Percentiles rank a stretch among this genome's conserved stretches.
phyloP scores from a whole-genome alignment of 2,113 vertebrate genomes.

The Maccullochella peelii region DNA sequence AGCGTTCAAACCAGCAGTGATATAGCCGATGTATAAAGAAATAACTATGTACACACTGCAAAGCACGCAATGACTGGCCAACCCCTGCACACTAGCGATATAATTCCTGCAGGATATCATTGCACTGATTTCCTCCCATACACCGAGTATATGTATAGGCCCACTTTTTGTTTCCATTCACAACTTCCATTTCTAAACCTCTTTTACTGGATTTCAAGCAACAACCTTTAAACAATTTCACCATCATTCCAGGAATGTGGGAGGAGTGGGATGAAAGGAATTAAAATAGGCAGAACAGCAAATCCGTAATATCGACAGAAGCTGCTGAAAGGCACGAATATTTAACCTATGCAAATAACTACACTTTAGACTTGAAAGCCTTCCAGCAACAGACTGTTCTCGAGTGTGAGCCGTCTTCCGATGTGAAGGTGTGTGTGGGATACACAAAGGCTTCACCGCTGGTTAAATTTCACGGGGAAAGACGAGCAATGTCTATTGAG shows the following conservation, averaged over 20 bases:
- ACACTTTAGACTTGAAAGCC: slow-evolving; percentile 71
- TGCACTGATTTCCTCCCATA: neutral
- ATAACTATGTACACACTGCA: neutral
- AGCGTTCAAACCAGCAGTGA: neutral
- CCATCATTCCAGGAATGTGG: slow-evolving; percentile 59
- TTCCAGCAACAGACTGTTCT: slow-evolving; percentile 58
- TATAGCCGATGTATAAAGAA: neutral
- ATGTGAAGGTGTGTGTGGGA: slow-evolving; percentile 34
- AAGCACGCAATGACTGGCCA: slow-evolving; percentile 12
- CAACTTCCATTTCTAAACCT: slow-evolving; percentile 23
- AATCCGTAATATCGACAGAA: slow-evolving; percentile 65
- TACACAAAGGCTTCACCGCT: slow-evolving; percentile 12
- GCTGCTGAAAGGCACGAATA: slow-evolving; percentile 59
- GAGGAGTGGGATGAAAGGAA: slow-evolving; percentile 69
- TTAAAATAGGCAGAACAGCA: slow-evolving; percentile 72
- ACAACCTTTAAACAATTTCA: slow-evolving; percentile 47
- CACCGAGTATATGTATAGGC: neutral
- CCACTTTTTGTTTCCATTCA: slow-evolving; percentile 27
- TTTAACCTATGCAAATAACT: slow-evolving; percentile 78
- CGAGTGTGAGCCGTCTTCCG: slow-evolving; percentile 37
- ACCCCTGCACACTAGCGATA: slow-evolving; percentile 26
- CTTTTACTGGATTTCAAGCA: slow-evolving; percentile 42
- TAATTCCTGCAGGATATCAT: slow-evolving; percentile 30
- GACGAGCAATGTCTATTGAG: slow-evolving; percentile 18
- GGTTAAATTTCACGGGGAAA: slow-evolving; percentile 38